Conservation (phyloP, 2,888 invertebrate genomes). For the Notodonta dromedarius region DNA sequence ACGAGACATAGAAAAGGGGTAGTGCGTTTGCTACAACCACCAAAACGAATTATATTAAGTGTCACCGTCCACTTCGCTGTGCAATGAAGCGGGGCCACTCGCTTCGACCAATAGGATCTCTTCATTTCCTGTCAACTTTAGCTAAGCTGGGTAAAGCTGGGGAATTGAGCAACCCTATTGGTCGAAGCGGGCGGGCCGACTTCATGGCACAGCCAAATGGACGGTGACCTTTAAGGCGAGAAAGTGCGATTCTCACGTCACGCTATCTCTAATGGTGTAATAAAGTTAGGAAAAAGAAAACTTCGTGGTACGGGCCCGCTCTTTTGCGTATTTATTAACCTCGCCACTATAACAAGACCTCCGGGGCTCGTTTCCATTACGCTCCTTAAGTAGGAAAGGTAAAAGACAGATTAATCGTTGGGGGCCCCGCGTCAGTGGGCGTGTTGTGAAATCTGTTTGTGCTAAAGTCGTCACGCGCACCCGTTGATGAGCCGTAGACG, state of each 20-base stretch:
- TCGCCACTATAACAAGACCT: constrained; percentile 62
- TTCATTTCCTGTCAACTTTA: too few relatives aligned
- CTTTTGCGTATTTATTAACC: constrained; percentile 80
- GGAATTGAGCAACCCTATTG: too few relatives aligned
- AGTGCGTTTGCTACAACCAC: constrained; percentile 62
- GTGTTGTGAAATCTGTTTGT: constrained; percentile 80
- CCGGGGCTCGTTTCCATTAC: constrained; percentile 44
- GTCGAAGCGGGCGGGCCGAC: too few relatives aligned
- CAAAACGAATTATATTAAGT: constrained; percentile 68
- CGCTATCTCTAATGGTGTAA: constrained; percentile 80
- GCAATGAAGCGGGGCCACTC: too few relatives aligned
- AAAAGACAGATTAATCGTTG: constrained; percentile 36
- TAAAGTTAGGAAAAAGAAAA: constrained; percentile 81
- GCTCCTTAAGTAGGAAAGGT: constrained; percentile 41
- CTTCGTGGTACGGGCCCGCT: constrained; percentile 66
- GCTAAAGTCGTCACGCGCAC: constrained; percentile 82
- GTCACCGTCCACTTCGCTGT: too few relatives aligned
- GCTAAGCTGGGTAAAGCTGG: too few relatives aligned
- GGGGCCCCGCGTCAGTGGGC: constrained; percentile 60
- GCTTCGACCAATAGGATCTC: too few relatives aligned
- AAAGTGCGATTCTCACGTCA: constrained; percentile 73
- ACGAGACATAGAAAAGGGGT: constrained; percentile 52
- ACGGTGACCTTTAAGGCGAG: constrained; percentile 32
- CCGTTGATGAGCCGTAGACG: constrained; percentile 82
- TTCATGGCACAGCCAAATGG: too few relatives aligned